Conservation (phyloP, 2,113 vertebrate genomes). For the Merops nubicus region DNA sequence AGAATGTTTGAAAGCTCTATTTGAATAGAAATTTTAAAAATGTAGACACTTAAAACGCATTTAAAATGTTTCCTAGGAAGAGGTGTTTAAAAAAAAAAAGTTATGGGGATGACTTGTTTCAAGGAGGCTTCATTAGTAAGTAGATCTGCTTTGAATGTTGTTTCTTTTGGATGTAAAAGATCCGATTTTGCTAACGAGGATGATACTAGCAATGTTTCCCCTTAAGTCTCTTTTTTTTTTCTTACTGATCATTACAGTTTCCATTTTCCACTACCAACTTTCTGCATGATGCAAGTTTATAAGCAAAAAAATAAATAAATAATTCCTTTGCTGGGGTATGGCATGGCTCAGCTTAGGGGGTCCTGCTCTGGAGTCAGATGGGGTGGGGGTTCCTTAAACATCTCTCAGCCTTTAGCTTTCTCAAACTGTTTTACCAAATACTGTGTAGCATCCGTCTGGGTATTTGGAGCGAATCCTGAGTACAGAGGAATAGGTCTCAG, state of each 20-base stretch:
- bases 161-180: conserved; percentile 57
- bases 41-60: conserved; percentile 57
- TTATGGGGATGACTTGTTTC: conserved; percentile 78
- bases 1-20: conserved; percentile 36
- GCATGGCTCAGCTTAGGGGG: conserved; percentile 44
- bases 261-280: conserved; percentile 57
- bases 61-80: conserved; percentile 77
- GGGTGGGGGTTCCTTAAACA: neutral
- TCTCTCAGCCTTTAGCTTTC: neutral
- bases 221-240: conserved; percentile 16
- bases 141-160: conserved; percentile 71
- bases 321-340: neutral
- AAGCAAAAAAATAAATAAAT: neutral
- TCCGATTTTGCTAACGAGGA: conserved; percentile 68
- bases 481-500: neutral
- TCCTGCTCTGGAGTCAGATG: neutral
- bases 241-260: conserved; percentile 15
- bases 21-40: neutral
- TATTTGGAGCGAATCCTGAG: neutral
- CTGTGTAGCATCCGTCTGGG: neutral
- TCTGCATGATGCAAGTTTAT: conserved; percentile 69
- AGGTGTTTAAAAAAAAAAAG: conserved; percentile 64
- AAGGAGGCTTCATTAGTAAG: conserved; percentile 75
- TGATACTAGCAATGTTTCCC: conserved; percentile 27
- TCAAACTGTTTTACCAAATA: neutral